Base-by-base conservation (phyloP, 2,113 vertebrate species). In the Phaetusa simplex region DNA sequence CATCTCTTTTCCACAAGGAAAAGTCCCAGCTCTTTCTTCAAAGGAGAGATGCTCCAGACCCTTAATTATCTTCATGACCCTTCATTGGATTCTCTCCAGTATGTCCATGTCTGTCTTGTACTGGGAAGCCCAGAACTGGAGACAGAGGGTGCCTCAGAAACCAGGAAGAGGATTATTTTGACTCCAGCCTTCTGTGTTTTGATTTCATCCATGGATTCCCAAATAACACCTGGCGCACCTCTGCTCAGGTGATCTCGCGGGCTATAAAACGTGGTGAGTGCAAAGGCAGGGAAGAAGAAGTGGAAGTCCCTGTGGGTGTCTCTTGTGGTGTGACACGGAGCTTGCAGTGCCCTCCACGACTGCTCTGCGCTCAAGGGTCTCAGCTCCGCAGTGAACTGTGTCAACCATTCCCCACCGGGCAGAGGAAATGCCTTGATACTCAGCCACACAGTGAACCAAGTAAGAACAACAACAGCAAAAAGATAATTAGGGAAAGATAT, bases 401-500 rank as follows among this genome's bases (percentile, higher is more conserved):
- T 74, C 78, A 83, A 73, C 58, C 40, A 14, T 61, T 73, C 47
- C 88, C 71, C 53, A 71, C 61, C 91, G 77, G 66, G 65, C 69
- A 94, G 85, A 70, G n/a, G 65, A 93, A 96, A 81, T 61, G 40
- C 72, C 70, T 83, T 72, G 70, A 69, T 87, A 79, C 56, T 71
- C 86, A 88, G 76, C 74, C 55, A 67, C 67, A 66, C 30, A 65
- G 55, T 40, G 88, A 88, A 88, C 2, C 21, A 95, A 96, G 53
- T 55, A 87, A 92, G 72, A 97, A 76, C 34, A 94, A 22, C 30
- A 81, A 34, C 50, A 76, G 71, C 38, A 82, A 15, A 20, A 89
- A 80, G 56, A 90, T 71, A 82, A 96, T 94, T 96, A 90, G 78
- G 26, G 79, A 81, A 72, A 71, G 77, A 59, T 82, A 84, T 73